Evolutionary conservation across 2,797 vertebrate species (phyloP), one percentile per base, ranked within the genome.

Genomic region (Pipistrellus pygmaeus): DNA sequence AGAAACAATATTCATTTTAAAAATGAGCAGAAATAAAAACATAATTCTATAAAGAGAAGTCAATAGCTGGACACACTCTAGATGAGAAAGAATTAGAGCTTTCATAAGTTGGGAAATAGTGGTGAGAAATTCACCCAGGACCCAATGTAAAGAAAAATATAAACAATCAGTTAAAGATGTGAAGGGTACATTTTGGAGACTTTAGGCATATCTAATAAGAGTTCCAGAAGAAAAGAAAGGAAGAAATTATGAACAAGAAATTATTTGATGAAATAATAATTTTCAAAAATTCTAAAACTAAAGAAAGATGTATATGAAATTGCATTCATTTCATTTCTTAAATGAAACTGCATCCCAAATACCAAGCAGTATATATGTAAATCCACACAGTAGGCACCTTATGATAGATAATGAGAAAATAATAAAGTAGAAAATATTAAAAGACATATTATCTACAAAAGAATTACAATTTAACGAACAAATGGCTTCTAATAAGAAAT

Each of bases 261-360:
- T 48, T 48, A 68, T 86, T 75, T 91, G n/a, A 48, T 41, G 41
- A 87, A 27, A 82, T 48, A 90, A 81, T 75, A 69, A 48, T 32
- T 51, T 60, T 5, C 6, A 60, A 60, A 44, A 23, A n/a, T 94
- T 75, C 68, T 91, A 68, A 41, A 69, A 68, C 12, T 60, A 38
- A 44, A 83, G 57, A 75, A 44, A 35, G 41, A 62, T 53, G 10
- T 17, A 14, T 15, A 83, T 21, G 11, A 60, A 60, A 30, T 60
- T 60, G 57, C 57, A 30, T 60, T 60, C 25, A 30, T 60, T 60
- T 60, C 57, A 60, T 60, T 27, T 38, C 30, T 84, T 66, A 46
- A 30, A 46, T 62, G 44, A 71, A 48, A 53, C 32, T 62, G 2
- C 25, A 41, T 91, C 38, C n/a, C 15, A 69, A 68, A 91, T 48